Percentiles rank a stretch among this genome's conserved stretches.
These are phyloP conservation scores for Siniperca obscura DNA, from an alignment of 2,797 vertebrate genomes.

Conservation along the genomic window DNA sequence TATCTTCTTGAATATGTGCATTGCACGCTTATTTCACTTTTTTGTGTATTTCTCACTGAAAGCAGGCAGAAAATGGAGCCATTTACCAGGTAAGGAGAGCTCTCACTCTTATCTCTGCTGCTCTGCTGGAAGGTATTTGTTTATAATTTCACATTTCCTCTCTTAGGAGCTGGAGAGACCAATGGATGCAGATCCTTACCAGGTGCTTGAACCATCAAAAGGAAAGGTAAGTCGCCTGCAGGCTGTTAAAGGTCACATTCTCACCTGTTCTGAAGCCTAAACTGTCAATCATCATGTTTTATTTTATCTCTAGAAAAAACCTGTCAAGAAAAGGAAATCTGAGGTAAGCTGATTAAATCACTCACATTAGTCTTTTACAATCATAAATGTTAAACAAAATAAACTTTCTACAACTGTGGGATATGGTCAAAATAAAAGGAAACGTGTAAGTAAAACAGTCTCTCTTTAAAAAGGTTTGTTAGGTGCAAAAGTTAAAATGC, in stretches of 20 bases:
- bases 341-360: constrained; percentile 54
- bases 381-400: background rate
- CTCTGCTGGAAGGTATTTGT: background rate
- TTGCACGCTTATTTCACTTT: constrained; percentile 1
- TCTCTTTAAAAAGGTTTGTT: background rate
- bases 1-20: background rate
- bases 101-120: background rate
- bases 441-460: background rate
- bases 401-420: background rate
- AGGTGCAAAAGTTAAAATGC: background rate
- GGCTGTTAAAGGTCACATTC: background rate
- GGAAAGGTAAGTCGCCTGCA: constrained; percentile 53
- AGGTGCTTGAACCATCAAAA: constrained; percentile 54
- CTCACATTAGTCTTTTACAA: background rate
- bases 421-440: constrained; percentile 6
- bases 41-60: constrained; percentile 20
- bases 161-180: constrained; percentile 66
- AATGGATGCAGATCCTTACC: constrained; percentile 58
- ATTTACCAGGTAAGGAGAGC: constrained; percentile 62
- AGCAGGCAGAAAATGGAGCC: constrained; percentile 23
- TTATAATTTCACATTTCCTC: background rate
- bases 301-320: constrained; percentile 68
- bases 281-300: background rate
- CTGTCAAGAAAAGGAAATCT: constrained; percentile 64
- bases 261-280: background rate